Conservation (phyloP, 92 coral and sea anemone species). For the Palythoa grandiflora region DNA sequence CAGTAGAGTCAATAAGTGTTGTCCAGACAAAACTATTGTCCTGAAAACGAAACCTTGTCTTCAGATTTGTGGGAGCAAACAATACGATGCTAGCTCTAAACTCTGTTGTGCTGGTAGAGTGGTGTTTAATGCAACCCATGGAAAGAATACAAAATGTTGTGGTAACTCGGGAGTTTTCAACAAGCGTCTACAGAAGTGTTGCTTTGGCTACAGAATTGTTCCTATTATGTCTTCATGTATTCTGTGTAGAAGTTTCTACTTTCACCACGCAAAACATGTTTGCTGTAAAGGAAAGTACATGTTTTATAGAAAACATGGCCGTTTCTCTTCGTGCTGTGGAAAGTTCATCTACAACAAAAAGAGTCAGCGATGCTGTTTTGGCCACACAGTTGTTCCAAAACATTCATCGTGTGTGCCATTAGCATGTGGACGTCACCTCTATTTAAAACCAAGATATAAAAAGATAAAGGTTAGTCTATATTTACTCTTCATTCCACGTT, state of each 20-base stretch:
- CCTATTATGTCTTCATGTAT: background rate
- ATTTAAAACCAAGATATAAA: background rate
- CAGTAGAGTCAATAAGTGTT: constrained; percentile 12
- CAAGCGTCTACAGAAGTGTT: constrained; percentile 20
- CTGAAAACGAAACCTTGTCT: constrained; percentile 12
- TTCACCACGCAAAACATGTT: background rate
- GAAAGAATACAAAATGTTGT: constrained; percentile 13
- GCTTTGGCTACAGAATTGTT: constrained; percentile 28
- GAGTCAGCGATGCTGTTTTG: constrained; percentile 18
- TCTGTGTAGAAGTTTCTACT: constrained; percentile 27
- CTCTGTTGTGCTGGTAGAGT: constrained; percentile 40
- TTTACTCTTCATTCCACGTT: background rate
- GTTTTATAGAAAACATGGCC: constrained; percentile 32
- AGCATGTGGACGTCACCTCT: background rate
- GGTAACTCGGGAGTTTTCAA: constrained; percentile 26
- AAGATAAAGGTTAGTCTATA: background rate
- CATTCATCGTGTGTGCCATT: background rate
- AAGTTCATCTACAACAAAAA: background rate
- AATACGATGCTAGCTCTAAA: background rate
- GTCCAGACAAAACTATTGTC: constrained; percentile 22
- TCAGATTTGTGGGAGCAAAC: background rate
- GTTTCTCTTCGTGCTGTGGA: constrained; percentile 35
- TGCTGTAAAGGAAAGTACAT: constrained; percentile 20
- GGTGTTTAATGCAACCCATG: constrained; percentile 13
- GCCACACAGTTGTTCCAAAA: constrained; percentile 19